phyloP scores from a whole-genome alignment of 2,888 invertebrate genomes.

The Andrena praecox region DNA sequence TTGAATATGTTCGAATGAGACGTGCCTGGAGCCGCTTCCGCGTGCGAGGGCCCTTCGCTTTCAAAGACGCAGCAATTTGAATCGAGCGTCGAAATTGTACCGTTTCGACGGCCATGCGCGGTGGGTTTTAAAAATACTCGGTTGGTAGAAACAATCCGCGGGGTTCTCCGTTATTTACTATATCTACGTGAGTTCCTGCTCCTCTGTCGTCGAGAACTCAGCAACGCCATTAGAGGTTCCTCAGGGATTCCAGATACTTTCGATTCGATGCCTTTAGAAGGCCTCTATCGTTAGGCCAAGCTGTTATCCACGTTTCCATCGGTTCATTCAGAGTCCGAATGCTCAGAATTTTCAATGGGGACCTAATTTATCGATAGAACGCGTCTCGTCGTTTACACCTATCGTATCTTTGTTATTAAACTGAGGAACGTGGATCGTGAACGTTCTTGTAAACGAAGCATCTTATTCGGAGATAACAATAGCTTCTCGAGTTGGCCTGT shows the following conservation, averaged over 20 bases:
- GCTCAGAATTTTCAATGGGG: background rate
- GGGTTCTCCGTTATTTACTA: background rate
- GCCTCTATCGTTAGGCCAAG: conserved; percentile 39
- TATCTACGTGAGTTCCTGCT: background rate
- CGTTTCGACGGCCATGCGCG: background rate
- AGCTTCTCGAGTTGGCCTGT: conserved; percentile 16
- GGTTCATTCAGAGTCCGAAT: conserved; percentile 5
- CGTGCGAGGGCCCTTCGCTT: background rate
- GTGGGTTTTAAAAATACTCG: background rate
- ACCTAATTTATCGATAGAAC: background rate
- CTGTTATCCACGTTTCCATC: background rate
- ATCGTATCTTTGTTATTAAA: background rate
- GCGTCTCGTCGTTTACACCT: too few species aligned
- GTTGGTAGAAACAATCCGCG: conserved; percentile 21
- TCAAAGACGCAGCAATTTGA: background rate
- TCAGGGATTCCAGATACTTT: background rate
- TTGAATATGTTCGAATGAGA: conserved; percentile 25
- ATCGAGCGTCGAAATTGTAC: background rate
- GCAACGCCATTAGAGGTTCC: background rate
- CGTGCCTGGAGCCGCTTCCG: background rate
- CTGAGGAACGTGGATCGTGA: background rate
- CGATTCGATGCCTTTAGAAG: background rate
- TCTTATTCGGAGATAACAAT: conserved; percentile 22
- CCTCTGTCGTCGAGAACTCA: background rate
- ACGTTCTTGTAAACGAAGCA: background rate